Conservation (phyloP, 2,888 invertebrate genomes). For the Athalia circularis region DNA sequence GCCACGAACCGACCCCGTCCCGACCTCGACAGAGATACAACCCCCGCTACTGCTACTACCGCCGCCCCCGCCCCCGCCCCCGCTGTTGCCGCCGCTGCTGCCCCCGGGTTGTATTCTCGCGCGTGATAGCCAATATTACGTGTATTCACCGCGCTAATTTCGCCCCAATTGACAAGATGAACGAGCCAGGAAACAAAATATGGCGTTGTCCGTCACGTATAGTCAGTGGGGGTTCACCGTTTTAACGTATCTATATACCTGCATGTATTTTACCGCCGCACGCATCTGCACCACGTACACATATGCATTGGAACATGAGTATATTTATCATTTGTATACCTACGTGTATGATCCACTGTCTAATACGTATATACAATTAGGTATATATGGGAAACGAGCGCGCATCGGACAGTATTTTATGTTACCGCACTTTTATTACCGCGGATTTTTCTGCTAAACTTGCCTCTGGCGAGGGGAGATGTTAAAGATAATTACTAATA, state of each 20-base stretch:
- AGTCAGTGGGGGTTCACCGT: slow-evolving; percentile 18
- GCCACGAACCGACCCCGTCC: slow-evolving; percentile 57
- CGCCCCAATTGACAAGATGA: slow-evolving; percentile 43
- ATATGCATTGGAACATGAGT: too few species aligned
- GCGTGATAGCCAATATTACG: slow-evolving; percentile 45
- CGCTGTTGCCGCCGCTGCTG: not conserved
- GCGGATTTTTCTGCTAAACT: not conserved
- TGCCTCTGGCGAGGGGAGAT: too few species aligned
- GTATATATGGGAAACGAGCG: not conserved
- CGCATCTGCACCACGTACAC: not conserved
- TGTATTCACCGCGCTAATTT: slow-evolving; percentile 46
- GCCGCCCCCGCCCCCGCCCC: slow-evolving; percentile 13
- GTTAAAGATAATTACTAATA: too few species aligned
- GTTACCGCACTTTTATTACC: not conserved
- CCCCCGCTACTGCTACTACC: slow-evolving; percentile 4
- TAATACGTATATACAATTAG: not conserved
- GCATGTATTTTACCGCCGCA: not conserved
- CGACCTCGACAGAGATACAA: slow-evolving; percentile 50
- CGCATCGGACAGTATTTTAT: not conserved
- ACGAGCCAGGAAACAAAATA: slow-evolving; percentile 43
- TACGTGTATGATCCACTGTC: not conserved
- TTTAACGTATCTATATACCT: slow-evolving; percentile 2
- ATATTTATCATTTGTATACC: too few species aligned
- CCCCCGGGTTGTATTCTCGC: slow-evolving; percentile 42
- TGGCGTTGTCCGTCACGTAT: slow-evolving; percentile 37